Conservation (phyloP, 2,797 vertebrate species). For the Cyprinella venusta region DNA sequence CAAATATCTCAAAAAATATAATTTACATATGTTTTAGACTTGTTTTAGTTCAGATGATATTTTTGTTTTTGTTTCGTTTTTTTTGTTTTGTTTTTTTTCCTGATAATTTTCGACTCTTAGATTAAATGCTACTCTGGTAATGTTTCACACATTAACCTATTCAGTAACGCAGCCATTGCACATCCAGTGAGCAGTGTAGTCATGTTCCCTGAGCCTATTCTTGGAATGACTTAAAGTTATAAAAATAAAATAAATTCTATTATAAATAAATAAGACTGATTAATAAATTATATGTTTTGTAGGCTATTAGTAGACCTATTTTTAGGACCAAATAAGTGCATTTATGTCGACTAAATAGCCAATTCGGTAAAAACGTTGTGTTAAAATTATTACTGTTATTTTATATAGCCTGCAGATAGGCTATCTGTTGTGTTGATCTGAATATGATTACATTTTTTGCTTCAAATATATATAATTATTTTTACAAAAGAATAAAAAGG, state of each 20-base stretch:
- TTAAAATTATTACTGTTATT: neutral
- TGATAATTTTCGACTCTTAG: too few relatives aligned
- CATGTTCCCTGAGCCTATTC: too few relatives aligned
- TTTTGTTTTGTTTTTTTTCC: too few relatives aligned
- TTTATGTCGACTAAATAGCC: neutral
- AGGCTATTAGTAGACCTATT: neutral
- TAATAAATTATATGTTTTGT: neutral
- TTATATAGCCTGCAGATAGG: neutral
- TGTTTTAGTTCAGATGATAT: too few relatives aligned
- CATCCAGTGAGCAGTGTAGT: neutral
- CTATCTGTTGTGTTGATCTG: too few relatives aligned
- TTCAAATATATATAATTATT: neutral
- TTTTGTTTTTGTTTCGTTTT: too few relatives aligned
- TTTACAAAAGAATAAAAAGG: neutral
- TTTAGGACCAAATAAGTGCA: neutral
- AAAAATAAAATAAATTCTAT: too few relatives aligned
- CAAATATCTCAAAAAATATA: too few relatives aligned
- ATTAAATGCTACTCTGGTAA: too few relatives aligned
- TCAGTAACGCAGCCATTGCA: too few relatives aligned
- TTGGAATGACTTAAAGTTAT: neutral
- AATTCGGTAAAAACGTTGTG: neutral
- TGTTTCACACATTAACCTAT: neutral
- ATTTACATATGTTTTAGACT: too few relatives aligned
- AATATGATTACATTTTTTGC: neutral
- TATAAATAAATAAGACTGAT: neutral